Evolutionary conservation across 2,113 vertebrate genomes (phyloP).

Genomic region (Antechinus flavipes): DNA sequence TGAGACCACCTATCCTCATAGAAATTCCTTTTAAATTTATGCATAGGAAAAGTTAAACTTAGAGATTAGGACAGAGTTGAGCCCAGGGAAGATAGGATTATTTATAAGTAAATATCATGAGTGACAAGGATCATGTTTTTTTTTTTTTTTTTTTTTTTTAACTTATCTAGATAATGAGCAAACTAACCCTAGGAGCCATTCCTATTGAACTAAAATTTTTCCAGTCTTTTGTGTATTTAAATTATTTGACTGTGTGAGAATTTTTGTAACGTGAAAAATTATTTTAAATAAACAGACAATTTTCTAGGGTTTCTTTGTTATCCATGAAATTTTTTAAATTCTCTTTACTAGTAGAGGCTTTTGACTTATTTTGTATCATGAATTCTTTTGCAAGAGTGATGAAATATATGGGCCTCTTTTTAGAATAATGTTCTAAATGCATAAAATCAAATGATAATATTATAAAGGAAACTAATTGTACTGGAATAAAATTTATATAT

Average conservation of each 20-base stretch:
- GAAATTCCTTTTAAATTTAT: conserved; percentile 22
- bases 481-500: neutral
- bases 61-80: neutral
- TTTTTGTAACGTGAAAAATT: neutral
- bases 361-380: neutral
- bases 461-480: neutral
- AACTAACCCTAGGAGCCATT: conserved; percentile 9
- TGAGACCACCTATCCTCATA: neutral
- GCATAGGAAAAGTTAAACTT: neutral
- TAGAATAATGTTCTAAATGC: neutral
- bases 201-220: neutral
- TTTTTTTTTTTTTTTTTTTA: neutral
- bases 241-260: neutral
- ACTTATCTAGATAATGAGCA: conserved; percentile 4
- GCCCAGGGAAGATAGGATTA: conserved; percentile 15
- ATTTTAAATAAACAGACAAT: neutral
- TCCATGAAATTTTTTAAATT: neutral
- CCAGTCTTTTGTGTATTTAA: conserved; percentile 4
- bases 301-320: neutral
- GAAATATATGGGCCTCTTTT: neutral
- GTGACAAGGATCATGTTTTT: neutral
- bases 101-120: neutral
- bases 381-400: neutral
- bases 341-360: neutral
- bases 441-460: neutral